phyloP scores from a whole-genome alignment of 2,113 vertebrate genomes.

The Barbus barbus region DNA sequence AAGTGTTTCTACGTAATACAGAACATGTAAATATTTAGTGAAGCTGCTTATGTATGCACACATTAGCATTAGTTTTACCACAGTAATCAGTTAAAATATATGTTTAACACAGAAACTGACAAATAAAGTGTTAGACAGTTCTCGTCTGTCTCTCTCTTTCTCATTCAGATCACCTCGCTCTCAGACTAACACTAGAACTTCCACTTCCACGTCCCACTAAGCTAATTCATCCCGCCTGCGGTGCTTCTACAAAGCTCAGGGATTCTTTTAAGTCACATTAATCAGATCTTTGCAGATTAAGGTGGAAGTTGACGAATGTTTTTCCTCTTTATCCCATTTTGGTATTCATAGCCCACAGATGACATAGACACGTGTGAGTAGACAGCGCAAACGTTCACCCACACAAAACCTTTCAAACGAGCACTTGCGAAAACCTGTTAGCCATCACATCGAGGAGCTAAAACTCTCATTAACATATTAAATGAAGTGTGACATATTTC shows the following conservation, averaged over 20 bases:
- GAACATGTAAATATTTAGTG: background rate
- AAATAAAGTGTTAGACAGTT: slow-evolving; percentile 9
- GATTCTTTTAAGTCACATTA: slow-evolving; percentile 38
- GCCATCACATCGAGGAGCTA: slow-evolving; percentile 39
- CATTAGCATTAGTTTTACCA: background rate
- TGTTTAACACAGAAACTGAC: background rate
- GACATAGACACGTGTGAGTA: slow-evolving; percentile 28
- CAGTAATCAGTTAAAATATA: background rate
- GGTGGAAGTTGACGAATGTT: slow-evolving; percentile 21
- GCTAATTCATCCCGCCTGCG: slow-evolving; percentile 17
- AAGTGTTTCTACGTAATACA: background rate
- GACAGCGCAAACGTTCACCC: slow-evolving; percentile 27
- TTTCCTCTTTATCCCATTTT: slow-evolving; percentile 39
- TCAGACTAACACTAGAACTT: background rate
- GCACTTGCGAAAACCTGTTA: slow-evolving; percentile 28
- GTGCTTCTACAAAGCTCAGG: slow-evolving; percentile 29
- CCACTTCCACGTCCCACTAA: slow-evolving; percentile 12
- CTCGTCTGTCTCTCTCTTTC: background rate
- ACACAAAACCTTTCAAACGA: slow-evolving; percentile 40
- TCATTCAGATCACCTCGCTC: slow-evolving; percentile 7
- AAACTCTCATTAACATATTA: slow-evolving; percentile 58
- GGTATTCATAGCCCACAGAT: slow-evolving; percentile 28
- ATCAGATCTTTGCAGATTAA: slow-evolving; percentile 20
- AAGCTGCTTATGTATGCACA: background rate
- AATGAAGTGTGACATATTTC: slow-evolving; percentile 59